phyloP scores from a whole-genome alignment of 1,140 invertebrate species.

The Drosophila gunungcola region DNA sequence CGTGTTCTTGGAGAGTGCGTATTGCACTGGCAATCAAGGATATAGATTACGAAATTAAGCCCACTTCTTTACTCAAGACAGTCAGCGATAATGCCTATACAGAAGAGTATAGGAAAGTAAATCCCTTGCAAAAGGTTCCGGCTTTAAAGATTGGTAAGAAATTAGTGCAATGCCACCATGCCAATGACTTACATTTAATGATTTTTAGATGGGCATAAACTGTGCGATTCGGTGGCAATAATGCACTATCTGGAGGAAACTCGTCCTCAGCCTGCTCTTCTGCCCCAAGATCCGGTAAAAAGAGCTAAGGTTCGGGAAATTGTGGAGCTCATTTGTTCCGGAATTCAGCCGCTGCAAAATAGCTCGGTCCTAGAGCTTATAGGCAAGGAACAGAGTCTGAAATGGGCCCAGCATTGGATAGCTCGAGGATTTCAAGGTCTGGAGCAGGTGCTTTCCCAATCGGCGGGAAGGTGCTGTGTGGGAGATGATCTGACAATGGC shows the following conservation, averaged over 20 bases:
- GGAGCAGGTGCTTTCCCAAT: conserved; percentile 92
- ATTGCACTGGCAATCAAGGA: conserved; percentile 96
- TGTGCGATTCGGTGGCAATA: conserved; percentile 96
- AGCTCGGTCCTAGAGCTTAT: conserved; percentile 92
- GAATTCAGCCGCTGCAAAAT: conserved; percentile 98
- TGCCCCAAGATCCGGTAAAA: conserved; percentile 93
- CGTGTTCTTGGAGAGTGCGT: conserved; percentile 94
- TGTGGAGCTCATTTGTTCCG: conserved; percentile 92
- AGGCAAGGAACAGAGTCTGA: conserved; percentile 92
- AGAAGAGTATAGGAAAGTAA: conserved; percentile 93
- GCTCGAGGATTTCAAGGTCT: conserved; percentile 93
- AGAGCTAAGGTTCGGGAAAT: conserved; percentile 91
- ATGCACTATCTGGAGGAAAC: conserved; percentile 98
- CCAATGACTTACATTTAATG: too few species aligned
- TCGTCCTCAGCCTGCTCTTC: conserved; percentile 91
- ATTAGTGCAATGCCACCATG: too few species aligned
- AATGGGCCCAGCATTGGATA: conserved; percentile 97
- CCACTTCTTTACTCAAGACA: conserved; percentile 93
- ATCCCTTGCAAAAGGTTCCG: conserved; percentile 97
- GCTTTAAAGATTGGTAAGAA: conserved; percentile 88
- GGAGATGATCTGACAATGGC: conserved; percentile 96
- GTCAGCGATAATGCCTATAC: conserved; percentile 92
- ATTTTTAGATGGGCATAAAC: conserved; percentile 89
- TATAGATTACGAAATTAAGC: conserved; percentile 96
- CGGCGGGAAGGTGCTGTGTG: conserved; percentile 96